Evolutionary conservation across 1,140 invertebrate species (phyloP).

Genomic region (Drosophila leontia): DNA sequence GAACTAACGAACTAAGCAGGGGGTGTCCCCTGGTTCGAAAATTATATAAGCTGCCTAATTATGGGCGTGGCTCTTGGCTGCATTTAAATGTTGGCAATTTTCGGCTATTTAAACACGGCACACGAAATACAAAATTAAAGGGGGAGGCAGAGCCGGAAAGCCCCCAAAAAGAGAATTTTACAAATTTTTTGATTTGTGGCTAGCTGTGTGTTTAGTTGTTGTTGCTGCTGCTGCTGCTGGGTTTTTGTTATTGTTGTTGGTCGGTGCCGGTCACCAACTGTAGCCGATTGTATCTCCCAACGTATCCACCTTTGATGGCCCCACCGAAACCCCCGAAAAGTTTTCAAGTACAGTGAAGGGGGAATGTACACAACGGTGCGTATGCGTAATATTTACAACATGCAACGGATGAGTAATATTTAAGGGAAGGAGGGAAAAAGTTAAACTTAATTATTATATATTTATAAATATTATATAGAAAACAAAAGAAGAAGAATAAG

Average conservation of each 20-base stretch:
- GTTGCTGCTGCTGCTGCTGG: neutral
- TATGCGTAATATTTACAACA: slow-evolving; percentile 5
- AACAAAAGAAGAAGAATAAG: too few relatives aligned
- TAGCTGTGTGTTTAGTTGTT: slow-evolving; percentile 20
- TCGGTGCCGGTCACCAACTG: slow-evolving; percentile 54
- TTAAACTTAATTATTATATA: too few relatives aligned
- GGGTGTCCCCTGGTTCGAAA: neutral
- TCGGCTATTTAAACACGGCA: slow-evolving; percentile 46
- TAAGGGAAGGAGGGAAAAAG: neutral
- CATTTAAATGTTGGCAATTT: slow-evolving; percentile 58
- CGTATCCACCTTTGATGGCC: slow-evolving; percentile 15
- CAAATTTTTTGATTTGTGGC: slow-evolving; percentile 57
- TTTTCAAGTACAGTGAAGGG: slow-evolving; percentile 5
- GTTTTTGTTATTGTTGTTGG: slow-evolving; percentile 6
- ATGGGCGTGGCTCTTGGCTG: slow-evolving; percentile 50
- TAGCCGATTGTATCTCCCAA: slow-evolving; percentile 25
- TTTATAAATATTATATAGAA: too few relatives aligned
- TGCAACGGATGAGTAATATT: neutral
- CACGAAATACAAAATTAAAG: slow-evolving; percentile 31
- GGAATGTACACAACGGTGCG: neutral
- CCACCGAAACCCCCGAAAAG: neutral
- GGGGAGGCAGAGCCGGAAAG: neutral
- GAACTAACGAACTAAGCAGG: slow-evolving; percentile 27
- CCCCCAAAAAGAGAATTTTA: slow-evolving; percentile 41
- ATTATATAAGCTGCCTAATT: slow-evolving; percentile 62